Conservation (phyloP, 2,797 vertebrate species). For the Toxotes lorentzi region DNA sequence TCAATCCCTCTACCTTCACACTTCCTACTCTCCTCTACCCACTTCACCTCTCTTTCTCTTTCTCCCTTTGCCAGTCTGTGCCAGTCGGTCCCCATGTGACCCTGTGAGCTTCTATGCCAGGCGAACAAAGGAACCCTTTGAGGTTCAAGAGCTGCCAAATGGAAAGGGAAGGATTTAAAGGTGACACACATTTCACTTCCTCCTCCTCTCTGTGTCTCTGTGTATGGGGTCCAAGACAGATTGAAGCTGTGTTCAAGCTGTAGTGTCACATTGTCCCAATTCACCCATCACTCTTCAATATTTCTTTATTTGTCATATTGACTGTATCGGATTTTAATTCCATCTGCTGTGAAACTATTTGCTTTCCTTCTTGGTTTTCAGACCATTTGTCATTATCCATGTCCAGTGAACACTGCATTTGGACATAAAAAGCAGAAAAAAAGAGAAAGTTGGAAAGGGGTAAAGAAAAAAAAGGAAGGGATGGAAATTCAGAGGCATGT, state of each 20-base stretch:
- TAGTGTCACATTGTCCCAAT: neutral
- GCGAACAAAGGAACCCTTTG: conserved; percentile 75
- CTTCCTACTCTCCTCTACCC: neutral
- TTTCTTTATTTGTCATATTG: neutral
- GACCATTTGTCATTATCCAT: neutral
- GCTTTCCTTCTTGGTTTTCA: neutral
- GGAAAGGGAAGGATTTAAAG: conserved; percentile 73
- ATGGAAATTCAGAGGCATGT: conserved; percentile 25
- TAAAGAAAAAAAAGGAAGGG: conserved; percentile 4
- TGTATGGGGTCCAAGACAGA: conserved; percentile 30
- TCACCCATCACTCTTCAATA: neutral
- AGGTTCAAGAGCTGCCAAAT: conserved; percentile 67
- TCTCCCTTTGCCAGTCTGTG: conserved; percentile 49
- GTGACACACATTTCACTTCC: conserved; percentile 71
- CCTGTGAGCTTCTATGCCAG: conserved; percentile 69
- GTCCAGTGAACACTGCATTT: neutral
- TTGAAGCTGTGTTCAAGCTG: conserved; percentile 15
- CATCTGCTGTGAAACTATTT: neutral
- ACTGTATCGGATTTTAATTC: neutral
- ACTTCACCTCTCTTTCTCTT: conserved; percentile 15
- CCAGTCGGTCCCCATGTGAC: conserved; percentile 69
- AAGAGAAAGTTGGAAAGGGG: neutral
- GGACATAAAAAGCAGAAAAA: neutral
- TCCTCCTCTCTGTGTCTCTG: conserved; percentile 32
- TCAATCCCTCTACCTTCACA: conserved; percentile 12